Conservation (phyloP, 2,113 vertebrate species). For the Crotalus viridis region DNA sequence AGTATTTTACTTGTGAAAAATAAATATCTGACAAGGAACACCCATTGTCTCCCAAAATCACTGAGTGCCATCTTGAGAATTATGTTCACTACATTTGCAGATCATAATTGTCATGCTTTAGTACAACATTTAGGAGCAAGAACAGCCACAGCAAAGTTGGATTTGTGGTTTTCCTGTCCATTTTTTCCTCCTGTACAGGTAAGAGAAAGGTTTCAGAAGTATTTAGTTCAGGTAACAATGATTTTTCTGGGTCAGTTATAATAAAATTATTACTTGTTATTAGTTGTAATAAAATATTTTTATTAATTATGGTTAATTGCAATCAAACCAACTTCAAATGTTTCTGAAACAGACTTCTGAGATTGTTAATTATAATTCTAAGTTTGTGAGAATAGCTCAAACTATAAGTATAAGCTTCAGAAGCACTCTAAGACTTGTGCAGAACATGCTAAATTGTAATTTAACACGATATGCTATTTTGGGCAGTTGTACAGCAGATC, state of each 20-base stretch:
- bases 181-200: too few relatives aligned
- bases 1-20: neutral
- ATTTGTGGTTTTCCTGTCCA: neutral
- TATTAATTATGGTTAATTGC: neutral
- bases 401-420: neutral
- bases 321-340: neutral
- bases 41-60: neutral
- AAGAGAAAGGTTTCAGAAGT: neutral
- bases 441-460: neutral
- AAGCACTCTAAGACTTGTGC: neutral
- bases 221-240: neutral
- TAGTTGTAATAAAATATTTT: neutral
- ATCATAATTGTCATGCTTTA: too few relatives aligned
- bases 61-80: neutral
- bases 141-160: neutral
- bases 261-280: too few relatives aligned
- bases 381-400: neutral
- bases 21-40: neutral
- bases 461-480: neutral
- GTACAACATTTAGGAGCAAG: neutral
- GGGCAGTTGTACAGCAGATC: neutral
- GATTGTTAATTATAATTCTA: neutral
- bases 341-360: neutral
- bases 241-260: neutral
- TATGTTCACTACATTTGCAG: neutral